phyloP scores from a whole-genome alignment of 2,888 invertebrate species.

The Malachius bipustulatus region DNA sequence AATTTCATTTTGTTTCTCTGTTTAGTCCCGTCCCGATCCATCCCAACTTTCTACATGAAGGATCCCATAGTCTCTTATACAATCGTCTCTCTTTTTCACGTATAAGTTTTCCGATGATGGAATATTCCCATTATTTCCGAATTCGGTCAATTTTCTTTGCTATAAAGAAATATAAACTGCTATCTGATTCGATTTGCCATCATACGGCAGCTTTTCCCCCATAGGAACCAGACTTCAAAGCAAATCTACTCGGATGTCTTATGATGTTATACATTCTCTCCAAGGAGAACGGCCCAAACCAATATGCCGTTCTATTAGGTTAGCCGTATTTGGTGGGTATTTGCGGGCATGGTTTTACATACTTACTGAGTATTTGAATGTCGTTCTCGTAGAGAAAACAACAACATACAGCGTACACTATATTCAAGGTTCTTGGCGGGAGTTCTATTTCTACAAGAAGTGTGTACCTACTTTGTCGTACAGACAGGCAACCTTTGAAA shows the following conservation, averaged over 20 bases:
- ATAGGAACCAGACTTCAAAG: slow-evolving; percentile 25
- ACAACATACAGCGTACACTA: not conserved
- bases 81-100: too few relatives aligned
- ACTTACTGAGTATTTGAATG: not conserved
- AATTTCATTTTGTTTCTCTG: too few relatives aligned
- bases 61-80: too few relatives aligned
- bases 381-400: not conserved
- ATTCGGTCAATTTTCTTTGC: slow-evolving; percentile 29
- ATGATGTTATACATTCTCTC: slow-evolving; percentile 26
- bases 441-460: too few relatives aligned
- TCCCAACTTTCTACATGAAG: too few relatives aligned
- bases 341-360: slow-evolving; percentile 3
- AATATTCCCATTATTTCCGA: slow-evolving; percentile 22
- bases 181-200: slow-evolving; percentile 35
- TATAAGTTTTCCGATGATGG: too few relatives aligned
- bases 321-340: slow-evolving; percentile 17
- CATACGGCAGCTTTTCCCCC: slow-evolving; percentile 32
- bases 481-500: too few relatives aligned
- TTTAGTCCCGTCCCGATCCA: too few relatives aligned
- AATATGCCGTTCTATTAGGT: slow-evolving; percentile 21
- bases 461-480: too few relatives aligned
- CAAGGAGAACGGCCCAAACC: slow-evolving; percentile 23
- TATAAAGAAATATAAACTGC: slow-evolving; percentile 31
- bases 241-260: slow-evolving; percentile 23
- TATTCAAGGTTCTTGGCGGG: too few relatives aligned